Percentiles rank a stretch among this genome's conserved stretches.
phyloP scores from a whole-genome alignment of 1,140 invertebrate genomes.

The Anastatus disparis region DNA sequence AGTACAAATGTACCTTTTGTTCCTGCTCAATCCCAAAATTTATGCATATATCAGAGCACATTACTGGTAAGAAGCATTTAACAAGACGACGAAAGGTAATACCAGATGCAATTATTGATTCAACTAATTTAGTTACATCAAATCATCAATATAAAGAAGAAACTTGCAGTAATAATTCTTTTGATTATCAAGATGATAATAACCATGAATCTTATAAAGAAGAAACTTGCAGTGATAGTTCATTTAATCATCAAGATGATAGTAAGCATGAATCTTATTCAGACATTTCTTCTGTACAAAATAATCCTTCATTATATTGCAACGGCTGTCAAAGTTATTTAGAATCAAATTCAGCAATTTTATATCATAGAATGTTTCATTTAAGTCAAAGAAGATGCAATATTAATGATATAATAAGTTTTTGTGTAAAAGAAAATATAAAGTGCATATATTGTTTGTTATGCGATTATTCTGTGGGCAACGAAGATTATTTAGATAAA shows the following conservation, averaged over 20 bases:
- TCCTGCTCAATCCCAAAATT: slow-evolving; percentile 22
- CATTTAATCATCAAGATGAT: no score
- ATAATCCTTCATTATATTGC: not conserved
- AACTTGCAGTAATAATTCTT: not conserved
- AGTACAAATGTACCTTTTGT: slow-evolving; percentile 25
- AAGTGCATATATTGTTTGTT: slow-evolving; percentile 30
- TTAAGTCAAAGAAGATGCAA: slow-evolving; percentile 23
- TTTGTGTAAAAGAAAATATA: slow-evolving; percentile 18
- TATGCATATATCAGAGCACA: slow-evolving; percentile 17
- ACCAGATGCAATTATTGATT: not conserved
- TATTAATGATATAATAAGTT: slow-evolving; percentile 22
- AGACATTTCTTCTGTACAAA: slow-evolving; percentile 1
- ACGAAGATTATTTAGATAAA: slow-evolving; percentile 11
- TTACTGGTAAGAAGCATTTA: slow-evolving; percentile 30
- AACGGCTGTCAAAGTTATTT: slow-evolving; percentile 18
- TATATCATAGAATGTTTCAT: slow-evolving; percentile 35
- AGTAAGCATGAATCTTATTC: no score
- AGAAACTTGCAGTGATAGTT: no score
- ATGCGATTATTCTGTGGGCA: slow-evolving; percentile 11
- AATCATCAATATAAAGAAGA: slow-evolving; percentile 5
- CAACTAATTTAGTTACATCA: not conserved
- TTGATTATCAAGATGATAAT: no score
- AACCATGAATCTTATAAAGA: no score
- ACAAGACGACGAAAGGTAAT: not conserved
- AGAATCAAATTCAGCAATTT: slow-evolving; percentile 13